Conservation (phyloP, 2,113 vertebrate genomes). For the Hiodon tergisus region DNA sequence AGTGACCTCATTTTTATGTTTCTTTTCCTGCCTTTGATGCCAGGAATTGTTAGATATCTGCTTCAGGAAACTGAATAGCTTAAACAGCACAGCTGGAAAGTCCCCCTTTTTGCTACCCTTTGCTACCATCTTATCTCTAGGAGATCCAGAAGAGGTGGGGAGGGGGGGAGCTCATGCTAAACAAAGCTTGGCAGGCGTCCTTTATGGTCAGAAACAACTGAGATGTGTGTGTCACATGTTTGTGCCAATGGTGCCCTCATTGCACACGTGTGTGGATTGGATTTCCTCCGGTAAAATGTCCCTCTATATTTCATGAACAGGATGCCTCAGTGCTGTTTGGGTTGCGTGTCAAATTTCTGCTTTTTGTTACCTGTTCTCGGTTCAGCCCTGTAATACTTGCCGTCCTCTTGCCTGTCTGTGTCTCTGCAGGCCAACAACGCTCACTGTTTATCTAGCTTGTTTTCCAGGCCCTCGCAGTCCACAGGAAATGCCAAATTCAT, state of each 20-base stretch:
- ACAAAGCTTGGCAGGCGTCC: too few species aligned
- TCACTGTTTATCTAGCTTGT: background rate
- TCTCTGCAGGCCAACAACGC: background rate
- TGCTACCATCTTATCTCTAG: too few species aligned
- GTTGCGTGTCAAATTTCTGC: slow-evolving; percentile 32
- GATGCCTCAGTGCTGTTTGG: background rate
- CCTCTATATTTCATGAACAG: slow-evolving; percentile 56
- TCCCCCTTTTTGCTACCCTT: slow-evolving; percentile 18
- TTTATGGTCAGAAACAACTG: too few species aligned
- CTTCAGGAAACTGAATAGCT: background rate
- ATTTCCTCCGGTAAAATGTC: background rate
- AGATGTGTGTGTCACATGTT: too few species aligned
- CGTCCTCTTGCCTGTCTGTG: slow-evolving; percentile 19
- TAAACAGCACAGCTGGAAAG: slow-evolving; percentile 18
- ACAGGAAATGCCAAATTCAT: slow-evolving; percentile 56
- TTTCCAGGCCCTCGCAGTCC: slow-evolving; percentile 32
- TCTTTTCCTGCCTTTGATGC: slow-evolving; percentile 16
- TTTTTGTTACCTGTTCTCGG: background rate
- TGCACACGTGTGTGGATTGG: too few species aligned
- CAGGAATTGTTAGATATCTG: slow-evolving; percentile 17
- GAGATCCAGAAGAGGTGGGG: too few species aligned
- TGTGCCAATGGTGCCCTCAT: too few species aligned
- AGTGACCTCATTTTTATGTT: slow-evolving; percentile 42
- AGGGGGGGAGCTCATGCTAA: too few species aligned
- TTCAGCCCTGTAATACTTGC: background rate